Percentiles rank a stretch among this genome's conserved stretches.
phyloP scores from a whole-genome alignment of 2,888 invertebrate genomes.

The Hedya salicella region DNA sequence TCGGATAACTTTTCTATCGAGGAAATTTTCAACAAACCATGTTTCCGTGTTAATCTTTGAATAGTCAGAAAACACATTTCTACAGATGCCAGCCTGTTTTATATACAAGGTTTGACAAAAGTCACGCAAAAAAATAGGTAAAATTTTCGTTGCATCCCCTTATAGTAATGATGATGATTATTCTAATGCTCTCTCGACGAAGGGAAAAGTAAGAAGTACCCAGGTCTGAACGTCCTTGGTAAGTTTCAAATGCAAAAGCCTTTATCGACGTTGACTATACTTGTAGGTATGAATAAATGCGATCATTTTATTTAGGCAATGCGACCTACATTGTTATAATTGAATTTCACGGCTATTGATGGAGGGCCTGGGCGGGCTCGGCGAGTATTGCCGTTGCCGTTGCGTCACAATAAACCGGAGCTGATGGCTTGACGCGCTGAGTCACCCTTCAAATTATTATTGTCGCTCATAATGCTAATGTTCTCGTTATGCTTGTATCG shows the following conservation, averaged over 20 bases:
- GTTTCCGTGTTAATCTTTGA: too few species aligned
- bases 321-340: slow-evolving; percentile 71
- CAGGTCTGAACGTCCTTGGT: too few species aligned
- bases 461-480: slow-evolving; percentile 82
- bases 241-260: slow-evolving; percentile 2
- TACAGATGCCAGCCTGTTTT: too few species aligned
- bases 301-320: slow-evolving; percentile 55
- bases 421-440: slow-evolving; percentile 78
- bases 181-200: too few species aligned
- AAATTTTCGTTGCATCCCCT: too few species aligned
- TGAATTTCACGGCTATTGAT: slow-evolving; percentile 79
- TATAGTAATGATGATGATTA: too few species aligned
- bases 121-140: too few species aligned
- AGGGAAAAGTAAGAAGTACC: too few species aligned
- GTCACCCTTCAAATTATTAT: slow-evolving; percentile 72
- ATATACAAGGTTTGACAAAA: too few species aligned
- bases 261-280: slow-evolving; percentile 27
- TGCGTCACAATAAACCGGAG: slow-evolving; percentile 72
- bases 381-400: slow-evolving; percentile 60
- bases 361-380: slow-evolving; percentile 79
- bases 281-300: slow-evolving; percentile 33
- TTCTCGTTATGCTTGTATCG: slow-evolving; percentile 78
- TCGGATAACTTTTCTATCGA: too few species aligned
- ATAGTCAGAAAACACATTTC: too few species aligned
- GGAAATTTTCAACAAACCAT: too few species aligned